Percentiles rank a stretch among this genome's conserved stretches.
Evolutionary conservation across 37 sponge, comb jelly and placozoan species (phyloP).

Genomic region (Eunapius fragilis): DNA sequence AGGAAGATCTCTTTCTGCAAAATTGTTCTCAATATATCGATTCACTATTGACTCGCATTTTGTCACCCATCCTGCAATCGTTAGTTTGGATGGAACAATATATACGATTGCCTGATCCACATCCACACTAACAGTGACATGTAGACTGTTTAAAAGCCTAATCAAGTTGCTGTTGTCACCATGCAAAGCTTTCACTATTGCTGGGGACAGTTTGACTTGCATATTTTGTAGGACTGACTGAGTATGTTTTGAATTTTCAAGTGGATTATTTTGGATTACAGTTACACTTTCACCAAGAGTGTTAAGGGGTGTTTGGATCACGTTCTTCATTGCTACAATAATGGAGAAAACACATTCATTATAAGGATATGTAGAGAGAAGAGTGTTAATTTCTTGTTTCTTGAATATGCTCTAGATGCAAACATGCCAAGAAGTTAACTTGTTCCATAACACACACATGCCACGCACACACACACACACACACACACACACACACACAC

Average conservation of each 20-base stretch:
- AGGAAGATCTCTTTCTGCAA: neutral
- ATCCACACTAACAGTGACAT: constrained; percentile 2
- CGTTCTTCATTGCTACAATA: neutral
- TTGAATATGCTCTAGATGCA: too few relatives aligned
- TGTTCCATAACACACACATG: too few relatives aligned
- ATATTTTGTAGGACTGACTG: neutral
- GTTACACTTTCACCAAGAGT: neutral
- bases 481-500: too few relatives aligned
- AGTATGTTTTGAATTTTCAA: neutral
- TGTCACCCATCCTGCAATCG: neutral
- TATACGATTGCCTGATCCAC: neutral
- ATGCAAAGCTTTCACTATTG: neutral
- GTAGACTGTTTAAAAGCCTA: neutral
- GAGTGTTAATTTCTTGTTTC: too few relatives aligned
- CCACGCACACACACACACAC: too few relatives aligned
- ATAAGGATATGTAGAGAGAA: too few relatives aligned
- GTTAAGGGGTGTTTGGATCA: neutral
- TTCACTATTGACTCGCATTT: neutral
- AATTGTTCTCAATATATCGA: neutral
- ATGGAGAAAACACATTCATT: neutral
- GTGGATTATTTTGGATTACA: neutral
- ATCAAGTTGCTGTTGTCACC: neutral
- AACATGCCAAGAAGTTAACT: too few relatives aligned
- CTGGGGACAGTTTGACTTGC: neutral
- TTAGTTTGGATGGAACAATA: neutral